phyloP scores from a whole-genome alignment of 2,888 invertebrate genomes.

The Brenthis daphne region DNA sequence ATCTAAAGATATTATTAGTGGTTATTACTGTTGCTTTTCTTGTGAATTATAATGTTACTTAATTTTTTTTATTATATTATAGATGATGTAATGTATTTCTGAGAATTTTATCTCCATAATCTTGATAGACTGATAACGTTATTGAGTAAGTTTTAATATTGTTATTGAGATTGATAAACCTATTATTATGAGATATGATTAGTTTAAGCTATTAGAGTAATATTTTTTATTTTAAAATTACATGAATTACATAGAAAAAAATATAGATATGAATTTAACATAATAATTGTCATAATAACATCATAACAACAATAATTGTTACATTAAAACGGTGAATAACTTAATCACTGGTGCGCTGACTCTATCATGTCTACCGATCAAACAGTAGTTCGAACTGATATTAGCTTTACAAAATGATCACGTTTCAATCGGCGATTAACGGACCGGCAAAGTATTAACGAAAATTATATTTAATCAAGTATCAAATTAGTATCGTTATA shows the following conservation, averaged over 20 bases:
- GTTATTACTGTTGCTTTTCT: neutral
- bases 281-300: no score
- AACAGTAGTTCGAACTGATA: slow-evolving; percentile 13
- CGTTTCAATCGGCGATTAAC: slow-evolving; percentile 11
- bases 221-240: no score
- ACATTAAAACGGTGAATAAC: neutral
- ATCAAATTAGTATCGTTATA: neutral
- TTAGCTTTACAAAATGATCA: slow-evolving; percentile 17
- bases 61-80: neutral
- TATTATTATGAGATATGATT: no score
- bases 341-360: neutral
- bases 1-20: no score
- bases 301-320: no score
- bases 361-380: slow-evolving; percentile 5
- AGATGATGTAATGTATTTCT: neutral
- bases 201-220: no score
- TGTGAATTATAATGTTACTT: neutral
- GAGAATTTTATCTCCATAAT: slow-evolving; percentile 9
- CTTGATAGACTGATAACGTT: neutral
- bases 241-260: no score
- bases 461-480: neutral
- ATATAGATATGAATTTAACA: no score
- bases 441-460: neutral
- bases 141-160: neutral
- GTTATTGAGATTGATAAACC: no score